Percentiles rank a stretch among this genome's conserved stretches.
Conservation (phyloP, 2,797 vertebrate genomes). For the Cuniculus paca region DNA sequence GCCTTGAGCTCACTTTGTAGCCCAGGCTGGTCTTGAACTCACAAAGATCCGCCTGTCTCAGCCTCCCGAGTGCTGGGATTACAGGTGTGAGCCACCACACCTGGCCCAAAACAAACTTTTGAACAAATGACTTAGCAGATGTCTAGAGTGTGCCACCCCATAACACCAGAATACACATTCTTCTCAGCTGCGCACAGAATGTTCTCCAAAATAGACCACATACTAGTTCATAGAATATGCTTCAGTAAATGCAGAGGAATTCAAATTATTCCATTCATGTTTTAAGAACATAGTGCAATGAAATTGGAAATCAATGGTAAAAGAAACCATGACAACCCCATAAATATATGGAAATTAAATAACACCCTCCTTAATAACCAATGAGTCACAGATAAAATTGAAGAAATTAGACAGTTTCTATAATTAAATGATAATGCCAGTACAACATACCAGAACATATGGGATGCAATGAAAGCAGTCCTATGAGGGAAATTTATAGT, state of each 20-base stretch:
- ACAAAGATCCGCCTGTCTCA: too few relatives aligned
- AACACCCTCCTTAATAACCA: not conserved
- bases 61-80: too few relatives aligned
- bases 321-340: not conserved
- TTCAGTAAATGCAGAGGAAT: not conserved
- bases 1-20: too few relatives aligned
- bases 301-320: not conserved
- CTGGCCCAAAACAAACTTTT: not conserved
- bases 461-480: not conserved
- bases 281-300: not conserved
- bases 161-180: not conserved
- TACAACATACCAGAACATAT: not conserved
- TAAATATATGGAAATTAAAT: not conserved
- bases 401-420: not conserved
- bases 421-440: not conserved
- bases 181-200: not conserved
- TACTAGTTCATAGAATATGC: not conserved
- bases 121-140: not conserved
- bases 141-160: not conserved
- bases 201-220: not conserved
- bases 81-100: too few relatives aligned
- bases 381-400: not conserved
- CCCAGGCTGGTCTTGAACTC: too few relatives aligned
- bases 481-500: not conserved
- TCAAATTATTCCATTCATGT: not conserved